Percentiles rank a stretch among this genome's conserved stretches.
These are phyloP conservation scores for Theodoxus fluviatilis DNA, from an alignment of 2,888 invertebrate genomes.

Conservation along the genomic window DNA sequence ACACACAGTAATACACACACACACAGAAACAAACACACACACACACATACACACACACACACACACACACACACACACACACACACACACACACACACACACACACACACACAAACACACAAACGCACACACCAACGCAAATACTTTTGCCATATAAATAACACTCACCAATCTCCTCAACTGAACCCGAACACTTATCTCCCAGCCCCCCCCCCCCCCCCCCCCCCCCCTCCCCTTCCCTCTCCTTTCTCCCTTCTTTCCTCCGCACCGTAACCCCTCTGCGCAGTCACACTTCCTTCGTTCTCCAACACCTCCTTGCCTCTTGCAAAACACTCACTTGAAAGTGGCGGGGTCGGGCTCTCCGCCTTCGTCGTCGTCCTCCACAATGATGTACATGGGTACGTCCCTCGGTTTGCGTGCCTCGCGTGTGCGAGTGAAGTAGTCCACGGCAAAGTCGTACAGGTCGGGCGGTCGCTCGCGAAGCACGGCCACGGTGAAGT, in stretches of 20 bases:
- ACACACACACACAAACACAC: too few relatives aligned
- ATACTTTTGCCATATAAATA: too few relatives aligned
- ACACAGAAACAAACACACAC: constrained; percentile 9
- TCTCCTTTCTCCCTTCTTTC: not conserved
- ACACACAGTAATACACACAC: constrained; percentile 6
- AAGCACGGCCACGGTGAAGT: constrained; percentile 65
- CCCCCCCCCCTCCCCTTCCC: not conserved
- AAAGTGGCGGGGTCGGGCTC: constrained; percentile 61
- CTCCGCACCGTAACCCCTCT: not conserved
- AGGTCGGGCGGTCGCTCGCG: constrained; percentile 60
- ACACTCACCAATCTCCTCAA: not conserved
- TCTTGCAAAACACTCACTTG: too few relatives aligned
- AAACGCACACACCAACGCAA: too few relatives aligned
- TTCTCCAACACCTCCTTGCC: too few relatives aligned
- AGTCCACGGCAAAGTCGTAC: constrained; percentile 63
- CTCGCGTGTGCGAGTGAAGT: constrained; percentile 60
- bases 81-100: constrained; percentile 3
- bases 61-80: constrained; percentile 19
- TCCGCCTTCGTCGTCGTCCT: constrained; percentile 60
- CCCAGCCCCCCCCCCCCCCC: not conserved
- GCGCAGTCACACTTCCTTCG: too few relatives aligned
- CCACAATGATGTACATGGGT: constrained; percentile 65
- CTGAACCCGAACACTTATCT: not conserved
- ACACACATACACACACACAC: constrained; percentile 18
- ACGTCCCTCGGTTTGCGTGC: constrained; percentile 54